Evolutionary conservation across 2,797 vertebrate species (phyloP).

Genomic region (Allobates femoralis): DNA sequence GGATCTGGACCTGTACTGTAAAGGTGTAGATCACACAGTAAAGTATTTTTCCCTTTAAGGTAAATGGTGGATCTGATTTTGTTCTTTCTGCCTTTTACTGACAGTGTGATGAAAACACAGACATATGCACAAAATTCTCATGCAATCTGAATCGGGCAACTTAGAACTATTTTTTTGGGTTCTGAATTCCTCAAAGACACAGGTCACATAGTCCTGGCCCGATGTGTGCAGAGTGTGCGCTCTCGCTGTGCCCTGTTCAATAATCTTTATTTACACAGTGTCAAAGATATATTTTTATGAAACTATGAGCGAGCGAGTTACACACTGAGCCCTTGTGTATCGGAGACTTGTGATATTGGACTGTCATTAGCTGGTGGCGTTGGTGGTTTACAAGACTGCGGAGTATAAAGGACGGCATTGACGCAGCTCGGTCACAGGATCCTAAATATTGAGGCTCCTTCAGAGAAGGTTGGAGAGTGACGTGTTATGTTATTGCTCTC

Average conservation of each 20-base stretch:
- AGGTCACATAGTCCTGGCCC: not conserved
- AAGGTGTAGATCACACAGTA: too few species aligned
- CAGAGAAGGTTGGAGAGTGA: slow-evolving; percentile 21
- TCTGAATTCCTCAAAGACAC: not conserved
- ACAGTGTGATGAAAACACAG: too few species aligned
- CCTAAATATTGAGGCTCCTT: slow-evolving; percentile 34
- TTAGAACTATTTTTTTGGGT: not conserved
- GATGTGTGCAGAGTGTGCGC: not conserved
- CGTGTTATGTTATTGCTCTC: slow-evolving; percentile 35
- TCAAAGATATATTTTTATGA: not conserved
- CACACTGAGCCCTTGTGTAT: slow-evolving; percentile 37
- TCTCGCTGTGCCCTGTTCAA: not conserved
- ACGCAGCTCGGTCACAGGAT: slow-evolving; percentile 24
- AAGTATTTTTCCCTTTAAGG: too few species aligned
- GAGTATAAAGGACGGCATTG: slow-evolving; percentile 46
- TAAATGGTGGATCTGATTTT: too few species aligned
- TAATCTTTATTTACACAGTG: not conserved
- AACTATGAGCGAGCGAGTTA: not conserved
- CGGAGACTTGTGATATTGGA: not conserved
- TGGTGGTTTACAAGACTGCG: slow-evolving; percentile 23
- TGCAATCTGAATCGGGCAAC: not conserved
- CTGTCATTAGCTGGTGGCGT: not conserved
- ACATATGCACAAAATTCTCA: not conserved
- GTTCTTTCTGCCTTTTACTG: too few species aligned
- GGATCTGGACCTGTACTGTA: too few species aligned